phyloP scores from a whole-genome alignment of 2,113 vertebrate genomes.

The Dasyornis broadbenti region DNA sequence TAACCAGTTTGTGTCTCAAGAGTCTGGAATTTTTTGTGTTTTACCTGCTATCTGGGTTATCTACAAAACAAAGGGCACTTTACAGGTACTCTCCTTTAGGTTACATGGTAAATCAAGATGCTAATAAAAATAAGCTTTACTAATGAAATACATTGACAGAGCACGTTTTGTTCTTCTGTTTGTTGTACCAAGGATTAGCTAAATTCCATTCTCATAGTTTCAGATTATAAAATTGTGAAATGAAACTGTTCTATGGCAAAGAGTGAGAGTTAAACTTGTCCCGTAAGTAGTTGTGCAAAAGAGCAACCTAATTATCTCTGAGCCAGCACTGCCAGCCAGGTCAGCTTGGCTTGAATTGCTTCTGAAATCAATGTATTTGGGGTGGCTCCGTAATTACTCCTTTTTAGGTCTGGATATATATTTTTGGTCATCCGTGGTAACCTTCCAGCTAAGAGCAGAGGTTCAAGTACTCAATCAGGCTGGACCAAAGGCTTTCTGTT shows the following conservation, averaged over 20 bases:
- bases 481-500: background rate
- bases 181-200: background rate
- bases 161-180: background rate
- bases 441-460: background rate
- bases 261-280: background rate
- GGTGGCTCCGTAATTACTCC: background rate
- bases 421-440: background rate
- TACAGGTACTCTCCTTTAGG: background rate
- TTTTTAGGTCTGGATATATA: background rate
- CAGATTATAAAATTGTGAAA: background rate
- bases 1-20: too few relatives aligned
- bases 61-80: background rate
- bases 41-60: background rate
- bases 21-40: background rate
- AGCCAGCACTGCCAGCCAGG: background rate
- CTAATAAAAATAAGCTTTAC: background rate
- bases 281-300: background rate
- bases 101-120: background rate
- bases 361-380: background rate
- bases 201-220: background rate
- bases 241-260: background rate
- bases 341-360: background rate
- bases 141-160: background rate
- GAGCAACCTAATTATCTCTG: background rate
- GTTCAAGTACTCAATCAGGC: background rate